A percentile compares a stretch with the other conserved stretches of the same genome.
phyloP scores from a whole-genome alignment of 2,113 vertebrate species.

The Chascanopsetta lugubris region DNA sequence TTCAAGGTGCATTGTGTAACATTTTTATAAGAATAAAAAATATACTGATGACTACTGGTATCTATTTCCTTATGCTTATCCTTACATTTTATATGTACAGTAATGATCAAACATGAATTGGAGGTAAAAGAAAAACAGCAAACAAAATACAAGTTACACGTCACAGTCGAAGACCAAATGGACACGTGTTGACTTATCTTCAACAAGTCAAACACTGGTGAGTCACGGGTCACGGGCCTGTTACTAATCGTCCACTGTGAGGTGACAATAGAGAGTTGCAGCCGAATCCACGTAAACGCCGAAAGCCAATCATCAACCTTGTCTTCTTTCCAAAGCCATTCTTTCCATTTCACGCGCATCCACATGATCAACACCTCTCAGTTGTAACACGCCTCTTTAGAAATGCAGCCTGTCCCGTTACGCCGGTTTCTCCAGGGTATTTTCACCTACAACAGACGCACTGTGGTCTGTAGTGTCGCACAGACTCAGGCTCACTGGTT shows the following conservation, averaged over 20 bases:
- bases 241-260: neutral
- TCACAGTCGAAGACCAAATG: neutral
- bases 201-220: neutral
- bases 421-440: constrained; percentile 56
- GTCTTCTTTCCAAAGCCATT: neutral
- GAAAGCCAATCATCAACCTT: neutral
- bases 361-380: neutral
- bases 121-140: neutral
- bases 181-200: neutral
- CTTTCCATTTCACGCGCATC: constrained; percentile 10
- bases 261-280: neutral
- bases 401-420: constrained; percentile 61
- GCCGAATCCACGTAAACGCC: neutral
- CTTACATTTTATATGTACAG: too few relatives aligned
- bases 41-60: too few relatives aligned
- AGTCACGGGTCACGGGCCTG: neutral
- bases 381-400: neutral
- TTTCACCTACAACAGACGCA: neutral
- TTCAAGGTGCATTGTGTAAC: too few relatives aligned
- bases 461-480: constrained; percentile 6
- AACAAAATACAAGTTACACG: neutral
- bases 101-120: too few relatives aligned
- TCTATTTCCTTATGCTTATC: too few relatives aligned
- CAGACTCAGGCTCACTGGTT: constrained; percentile 14
- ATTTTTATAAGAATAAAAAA: too few relatives aligned